A percentile compares a stretch with the other conserved stretches of the same genome.
These are phyloP conservation scores for Pandion haliaetus DNA, from an alignment of 2,113 vertebrate species.

Conservation along the genomic window DNA sequence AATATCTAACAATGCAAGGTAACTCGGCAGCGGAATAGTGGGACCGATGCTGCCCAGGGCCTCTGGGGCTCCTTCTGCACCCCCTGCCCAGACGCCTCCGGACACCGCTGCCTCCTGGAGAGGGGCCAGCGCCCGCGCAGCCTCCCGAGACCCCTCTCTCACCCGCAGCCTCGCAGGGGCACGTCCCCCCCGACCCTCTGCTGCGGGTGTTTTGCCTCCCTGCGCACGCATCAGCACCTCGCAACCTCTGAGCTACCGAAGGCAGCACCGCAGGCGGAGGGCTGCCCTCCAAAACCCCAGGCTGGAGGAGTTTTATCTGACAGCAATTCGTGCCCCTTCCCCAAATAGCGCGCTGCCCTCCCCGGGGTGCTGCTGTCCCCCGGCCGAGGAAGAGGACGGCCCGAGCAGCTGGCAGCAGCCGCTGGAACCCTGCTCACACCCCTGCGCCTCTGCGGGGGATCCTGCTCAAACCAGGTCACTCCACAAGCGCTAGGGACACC, in stretches of 20 bases:
- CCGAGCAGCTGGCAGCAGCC: background rate
- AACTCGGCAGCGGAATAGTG: constrained; percentile 72
- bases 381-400: background rate
- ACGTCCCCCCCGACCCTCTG: background rate
- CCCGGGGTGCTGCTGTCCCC: background rate
- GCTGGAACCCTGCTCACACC: background rate
- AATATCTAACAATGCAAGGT: constrained; percentile 91
- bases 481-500: background rate
- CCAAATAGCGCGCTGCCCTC: background rate
- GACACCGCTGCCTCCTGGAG: background rate
- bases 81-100: background rate
- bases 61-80: background rate
- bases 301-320: constrained; percentile 9
- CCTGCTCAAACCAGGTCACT: background rate
- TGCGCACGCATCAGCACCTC: constrained; percentile 14
- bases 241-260: background rate
- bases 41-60: background rate
- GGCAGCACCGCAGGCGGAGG: background rate
- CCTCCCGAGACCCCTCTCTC: background rate
- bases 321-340: background rate
- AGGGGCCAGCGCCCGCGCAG: fast-evolving
- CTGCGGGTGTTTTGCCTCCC: background rate
- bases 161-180: background rate
- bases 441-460: background rate
- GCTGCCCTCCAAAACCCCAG: background rate